Percentiles rank a stretch among this genome's conserved stretches.
phyloP scores from a whole-genome alignment of 2,888 invertebrate species.

The Trilocha varians region DNA sequence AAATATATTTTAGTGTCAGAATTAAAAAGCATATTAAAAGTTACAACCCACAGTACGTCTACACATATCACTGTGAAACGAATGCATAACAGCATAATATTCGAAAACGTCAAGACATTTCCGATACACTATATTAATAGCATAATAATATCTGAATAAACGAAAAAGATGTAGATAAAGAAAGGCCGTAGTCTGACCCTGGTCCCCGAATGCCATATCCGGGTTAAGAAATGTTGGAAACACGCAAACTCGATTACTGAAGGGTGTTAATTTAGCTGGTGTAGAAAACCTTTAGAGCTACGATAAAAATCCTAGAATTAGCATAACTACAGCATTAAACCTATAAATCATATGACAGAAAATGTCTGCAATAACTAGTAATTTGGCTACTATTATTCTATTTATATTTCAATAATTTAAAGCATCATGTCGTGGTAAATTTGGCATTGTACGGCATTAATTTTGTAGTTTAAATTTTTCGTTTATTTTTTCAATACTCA shows the following conservation, averaged over 20 bases:
- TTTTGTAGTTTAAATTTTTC: too few species aligned
- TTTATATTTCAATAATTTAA: neutral
- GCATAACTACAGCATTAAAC: neutral
- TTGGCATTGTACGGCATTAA: too few species aligned
- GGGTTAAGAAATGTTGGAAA: constrained; percentile 37
- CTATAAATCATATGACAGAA: neutral
- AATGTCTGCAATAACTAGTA: neutral
- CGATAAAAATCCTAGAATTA: constrained; percentile 2
- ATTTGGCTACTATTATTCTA: neutral
- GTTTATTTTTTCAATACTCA: too few species aligned
- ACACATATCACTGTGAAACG: too few species aligned
- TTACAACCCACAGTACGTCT: too few species aligned
- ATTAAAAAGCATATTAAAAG: too few species aligned
- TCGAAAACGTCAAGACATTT: neutral
- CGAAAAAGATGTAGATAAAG: constrained; percentile 24
- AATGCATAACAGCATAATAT: too few species aligned
- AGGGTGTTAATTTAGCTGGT: constrained; percentile 53
- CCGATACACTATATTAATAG: neutral
- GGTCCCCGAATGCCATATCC: constrained; percentile 48
- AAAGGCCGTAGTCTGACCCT: constrained; percentile 27
- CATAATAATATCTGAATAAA: constrained; percentile 11
- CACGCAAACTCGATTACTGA: constrained; percentile 48
- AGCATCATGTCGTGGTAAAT: too few species aligned
- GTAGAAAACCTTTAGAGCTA: neutral
- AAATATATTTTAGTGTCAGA: too few species aligned